Conservation (phyloP, 2,888 invertebrate species). For the Boloria selene region DNA sequence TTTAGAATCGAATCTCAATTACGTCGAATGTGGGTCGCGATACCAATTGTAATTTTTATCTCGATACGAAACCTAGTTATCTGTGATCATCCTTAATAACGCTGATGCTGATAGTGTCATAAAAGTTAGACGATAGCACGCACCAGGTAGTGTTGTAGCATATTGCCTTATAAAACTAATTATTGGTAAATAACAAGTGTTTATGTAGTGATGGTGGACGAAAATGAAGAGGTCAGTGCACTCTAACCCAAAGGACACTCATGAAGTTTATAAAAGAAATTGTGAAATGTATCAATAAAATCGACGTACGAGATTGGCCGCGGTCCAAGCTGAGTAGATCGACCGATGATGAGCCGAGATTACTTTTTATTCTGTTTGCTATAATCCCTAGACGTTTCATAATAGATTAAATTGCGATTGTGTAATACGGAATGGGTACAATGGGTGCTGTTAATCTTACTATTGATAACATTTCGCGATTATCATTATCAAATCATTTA, state of each 20-base stretch:
- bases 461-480: not conserved
- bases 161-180: not conserved
- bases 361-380: conserved; percentile 28
- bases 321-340: conserved; percentile 42
- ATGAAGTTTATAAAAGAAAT: conserved; percentile 24
- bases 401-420: conserved; percentile 28
- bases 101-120: conserved; percentile 48
- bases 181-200: not conserved
- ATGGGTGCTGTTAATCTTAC: conserved; percentile 13
- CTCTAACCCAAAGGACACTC: conserved; percentile 19
- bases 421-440: conserved; percentile 20
- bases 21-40: conserved; percentile 34
- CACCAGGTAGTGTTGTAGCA: not conserved
- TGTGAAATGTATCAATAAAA: conserved; percentile 32
- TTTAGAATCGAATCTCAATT: conserved; percentile 1
- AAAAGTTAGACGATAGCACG: conserved; percentile 32
- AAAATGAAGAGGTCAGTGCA: conserved; percentile 55
- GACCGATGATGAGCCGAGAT: conserved; percentile 34
- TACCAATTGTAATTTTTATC: conserved; percentile 42
- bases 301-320: conserved; percentile 44
- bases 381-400: conserved; percentile 28
- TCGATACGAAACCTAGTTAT: conserved; percentile 43
- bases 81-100: conserved; percentile 50
- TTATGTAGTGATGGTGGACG: conserved; percentile 46
- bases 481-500: conserved; percentile 5